Evolutionary conservation across 2,797 vertebrate genomes (phyloP), one percentile per base, ranked within the genome.

Genomic region (Gila robusta): DNA sequence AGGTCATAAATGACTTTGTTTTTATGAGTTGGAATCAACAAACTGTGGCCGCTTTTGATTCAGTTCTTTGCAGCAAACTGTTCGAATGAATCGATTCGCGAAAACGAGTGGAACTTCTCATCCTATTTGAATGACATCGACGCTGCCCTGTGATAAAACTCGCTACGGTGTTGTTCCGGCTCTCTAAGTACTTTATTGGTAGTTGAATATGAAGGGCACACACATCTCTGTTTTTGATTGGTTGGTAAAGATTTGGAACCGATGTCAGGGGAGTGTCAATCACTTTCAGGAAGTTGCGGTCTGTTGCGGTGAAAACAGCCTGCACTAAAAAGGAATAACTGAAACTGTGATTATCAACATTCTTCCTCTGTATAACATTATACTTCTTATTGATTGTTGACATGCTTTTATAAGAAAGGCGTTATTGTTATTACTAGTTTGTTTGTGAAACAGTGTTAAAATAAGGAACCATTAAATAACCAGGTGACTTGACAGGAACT

Each of bases 251-350:
- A 26, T 77, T 79, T 76, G 52, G 16, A 79, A 10, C 0, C 0
- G 16, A 12, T 0, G 54, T 19, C 49, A 79, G 6, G 56, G 87
- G 89, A 47, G 89, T 84, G 86, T 70, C 82, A 69, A 14, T 21
- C 82, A 86, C 8, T 84, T 91, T 80, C 89, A 82, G 93, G 93
- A 94, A 94, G 88, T 89, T 59, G 23, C 12, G 1, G 0, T 0
- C 1, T 14, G 41, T 73, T 10, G 11, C 66, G 72, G 1, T 1
- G 28, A 39, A 80, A 47, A 88, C 86, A 56, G 8, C 9, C 47
- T 28, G 79, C 73, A 37, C 66, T 19, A 35, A 47, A 35, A 6
- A 6, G 64, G 41, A 81, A 11, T 49, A 78, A 7, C 6, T 21
- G 14, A 67, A 47, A 37, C 62, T 72, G 71, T 66, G n/a, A 59